These are phyloP conservation scores for Xanthia icteritia DNA, from an alignment of 2,888 invertebrate species.

Conservation along the genomic window DNA sequence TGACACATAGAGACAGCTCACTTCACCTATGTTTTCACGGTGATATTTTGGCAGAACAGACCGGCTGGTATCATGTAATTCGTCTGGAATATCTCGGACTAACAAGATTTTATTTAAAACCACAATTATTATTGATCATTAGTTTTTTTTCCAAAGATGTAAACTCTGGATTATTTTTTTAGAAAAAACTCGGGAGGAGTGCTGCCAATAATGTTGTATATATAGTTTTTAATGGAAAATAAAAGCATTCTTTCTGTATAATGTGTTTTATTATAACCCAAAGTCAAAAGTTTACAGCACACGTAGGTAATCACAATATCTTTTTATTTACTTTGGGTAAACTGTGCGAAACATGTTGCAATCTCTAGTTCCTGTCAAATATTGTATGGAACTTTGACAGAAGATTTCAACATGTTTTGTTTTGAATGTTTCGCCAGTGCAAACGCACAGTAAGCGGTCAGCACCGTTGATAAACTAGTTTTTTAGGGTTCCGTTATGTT, in stretches of 20 bases:
- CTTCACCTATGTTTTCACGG: not conserved
- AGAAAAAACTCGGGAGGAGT: slow-evolving; percentile 73
- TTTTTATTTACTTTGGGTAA: not conserved
- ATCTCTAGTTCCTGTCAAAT: no score
- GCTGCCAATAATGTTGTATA: slow-evolving; percentile 76
- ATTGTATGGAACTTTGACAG: no score
- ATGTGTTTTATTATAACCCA: slow-evolving; percentile 51
- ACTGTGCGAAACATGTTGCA: no score
- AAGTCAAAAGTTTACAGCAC: not conserved
- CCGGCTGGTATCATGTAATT: slow-evolving; percentile 27
- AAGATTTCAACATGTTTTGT: no score
- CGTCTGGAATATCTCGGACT: slow-evolving; percentile 46
- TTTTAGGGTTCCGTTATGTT: no score
- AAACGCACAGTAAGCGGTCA: no score
- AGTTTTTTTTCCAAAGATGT: slow-evolving; percentile 80
- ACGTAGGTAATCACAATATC: not conserved
- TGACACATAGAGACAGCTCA: not conserved
- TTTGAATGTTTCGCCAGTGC: no score
- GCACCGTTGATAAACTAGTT: no score
- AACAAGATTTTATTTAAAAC: slow-evolving; percentile 56
- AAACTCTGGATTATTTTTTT: slow-evolving; percentile 81
- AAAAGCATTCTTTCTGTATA: slow-evolving; percentile 79
- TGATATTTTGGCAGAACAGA: not conserved
- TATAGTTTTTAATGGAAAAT: slow-evolving; percentile 77
- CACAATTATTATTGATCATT: slow-evolving; percentile 66